A percentile compares a stretch with the other conserved stretches of the same genome.
These are phyloP conservation scores for Diploptera punctata DNA, from an alignment of 2,888 invertebrate genomes.

Conservation along the genomic window DNA sequence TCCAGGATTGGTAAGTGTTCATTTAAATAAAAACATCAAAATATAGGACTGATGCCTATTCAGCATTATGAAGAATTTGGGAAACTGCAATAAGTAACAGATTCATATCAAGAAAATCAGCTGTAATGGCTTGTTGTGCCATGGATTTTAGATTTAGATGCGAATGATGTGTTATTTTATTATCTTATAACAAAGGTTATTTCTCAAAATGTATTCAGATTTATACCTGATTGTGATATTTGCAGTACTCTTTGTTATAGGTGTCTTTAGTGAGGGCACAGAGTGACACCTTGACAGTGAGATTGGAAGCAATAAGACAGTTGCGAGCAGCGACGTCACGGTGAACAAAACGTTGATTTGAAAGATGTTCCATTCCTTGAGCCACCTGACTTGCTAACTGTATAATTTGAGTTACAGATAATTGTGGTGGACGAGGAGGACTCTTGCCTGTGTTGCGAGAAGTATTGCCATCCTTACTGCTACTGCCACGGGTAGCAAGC, in stretches of 20 bases:
- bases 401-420: conserved; percentile 71
- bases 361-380: conserved; percentile 79
- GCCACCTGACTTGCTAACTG: conserved; percentile 79
- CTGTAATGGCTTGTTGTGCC: too few relatives aligned
- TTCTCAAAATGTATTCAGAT: too few relatives aligned
- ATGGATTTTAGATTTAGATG: too few relatives aligned
- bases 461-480: conserved; percentile 46
- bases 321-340: conserved; percentile 92
- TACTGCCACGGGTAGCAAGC: conserved; percentile 62
- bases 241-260: conserved; percentile 89
- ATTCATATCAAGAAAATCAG: too few relatives aligned
- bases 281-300: conserved; percentile 83
- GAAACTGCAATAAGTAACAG: too few relatives aligned
- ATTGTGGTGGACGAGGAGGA: conserved; percentile 63
- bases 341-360: conserved; percentile 81
- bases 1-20: too few relatives aligned
- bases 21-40: too few relatives aligned
- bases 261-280: conserved; percentile 83
- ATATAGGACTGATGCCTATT: too few relatives aligned
- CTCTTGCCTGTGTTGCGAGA: conserved; percentile 46
- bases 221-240: conserved; percentile 77
- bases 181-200: not conserved
- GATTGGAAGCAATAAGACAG: conserved; percentile 82
- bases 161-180: too few relatives aligned
- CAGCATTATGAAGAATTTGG: too few relatives aligned